These are phyloP conservation scores for Prenolepis imparis DNA, from an alignment of 2,888 invertebrate species.

Conservation along the genomic window DNA sequence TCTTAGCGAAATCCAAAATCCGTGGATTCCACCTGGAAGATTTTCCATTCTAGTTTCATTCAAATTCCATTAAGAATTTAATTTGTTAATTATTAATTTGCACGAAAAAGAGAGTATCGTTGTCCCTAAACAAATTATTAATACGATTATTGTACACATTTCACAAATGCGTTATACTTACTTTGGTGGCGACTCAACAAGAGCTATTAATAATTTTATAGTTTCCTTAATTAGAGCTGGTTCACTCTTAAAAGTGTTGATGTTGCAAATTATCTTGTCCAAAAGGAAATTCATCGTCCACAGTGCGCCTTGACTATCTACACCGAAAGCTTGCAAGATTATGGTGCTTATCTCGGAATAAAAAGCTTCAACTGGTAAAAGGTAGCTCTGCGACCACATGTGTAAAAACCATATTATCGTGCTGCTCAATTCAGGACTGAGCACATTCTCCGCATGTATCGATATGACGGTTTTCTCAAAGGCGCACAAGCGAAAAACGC, in stretches of 20 bases:
- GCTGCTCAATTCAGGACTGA: constrained; percentile 93
- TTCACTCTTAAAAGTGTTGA: constrained; percentile 89
- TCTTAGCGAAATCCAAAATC: constrained; percentile 49
- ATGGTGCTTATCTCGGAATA: constrained; percentile 88
- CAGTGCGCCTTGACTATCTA: constrained; percentile 89
- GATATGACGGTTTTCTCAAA: constrained; percentile 92
- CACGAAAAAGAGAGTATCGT: constrained; percentile 22
- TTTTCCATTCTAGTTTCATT: constrained; percentile 26
- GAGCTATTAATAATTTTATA: constrained; percentile 88
- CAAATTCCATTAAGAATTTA: constrained; percentile 50
- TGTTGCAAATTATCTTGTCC: constrained; percentile 89
- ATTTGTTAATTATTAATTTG: constrained; percentile 21
- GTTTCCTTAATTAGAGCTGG: constrained; percentile 89
- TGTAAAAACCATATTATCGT: constrained; percentile 93
- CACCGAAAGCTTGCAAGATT: constrained; percentile 89
- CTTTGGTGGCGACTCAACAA: constrained; percentile 87
- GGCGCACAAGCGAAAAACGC: constrained; percentile 91
- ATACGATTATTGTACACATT: constrained; percentile 28
- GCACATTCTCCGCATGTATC: constrained; percentile 89
- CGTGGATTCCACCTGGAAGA: constrained; percentile 42
- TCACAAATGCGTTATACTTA: constrained; percentile 77
- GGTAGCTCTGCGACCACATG: constrained; percentile 92
- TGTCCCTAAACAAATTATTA: constrained; percentile 35
- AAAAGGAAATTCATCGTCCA: constrained; percentile 90
- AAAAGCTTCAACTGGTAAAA: constrained; percentile 87